These are phyloP conservation scores for Eremophila alpestris DNA, from an alignment of 2,797 vertebrate species.

Conservation along the genomic window DNA sequence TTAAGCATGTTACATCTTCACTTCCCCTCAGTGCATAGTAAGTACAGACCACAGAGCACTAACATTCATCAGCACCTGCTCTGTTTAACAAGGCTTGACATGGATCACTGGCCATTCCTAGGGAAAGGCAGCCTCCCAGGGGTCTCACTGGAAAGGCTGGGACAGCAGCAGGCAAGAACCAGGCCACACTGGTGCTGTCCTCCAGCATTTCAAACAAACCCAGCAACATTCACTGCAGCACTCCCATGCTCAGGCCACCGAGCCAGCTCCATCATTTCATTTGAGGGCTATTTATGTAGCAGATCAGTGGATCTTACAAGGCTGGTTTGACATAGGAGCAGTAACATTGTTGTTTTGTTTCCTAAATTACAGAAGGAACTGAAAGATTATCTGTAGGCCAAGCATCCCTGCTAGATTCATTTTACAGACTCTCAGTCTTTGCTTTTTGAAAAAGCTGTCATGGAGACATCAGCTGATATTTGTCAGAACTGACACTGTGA, in stretches of 20 bases:
- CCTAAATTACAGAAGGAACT: neutral
- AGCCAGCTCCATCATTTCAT: neutral
- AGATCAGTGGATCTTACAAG: neutral
- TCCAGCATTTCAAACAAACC: neutral
- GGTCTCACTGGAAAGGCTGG: neutral
- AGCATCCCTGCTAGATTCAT: neutral
- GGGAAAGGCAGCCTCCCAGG: neutral
- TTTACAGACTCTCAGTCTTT: neutral
- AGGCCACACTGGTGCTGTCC: neutral
- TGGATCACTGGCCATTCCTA: neutral
- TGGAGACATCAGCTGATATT: neutral
- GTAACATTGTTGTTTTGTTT: neutral
- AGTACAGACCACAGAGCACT: neutral
- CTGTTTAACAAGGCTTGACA: neutral
- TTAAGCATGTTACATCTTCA: neutral
- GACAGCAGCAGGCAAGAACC: neutral
- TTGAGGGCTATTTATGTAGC: neutral
- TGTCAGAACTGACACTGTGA: neutral
- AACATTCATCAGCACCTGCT: neutral
- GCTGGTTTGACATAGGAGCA: neutral
- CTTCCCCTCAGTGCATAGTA: neutral
- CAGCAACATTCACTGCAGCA: neutral
- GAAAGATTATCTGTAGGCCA: neutral
- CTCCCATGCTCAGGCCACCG: neutral
- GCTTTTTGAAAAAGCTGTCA: neutral